Percentiles rank a stretch among this genome's conserved stretches.
Evolutionary conservation across 2,888 invertebrate species (phyloP).

Genomic region (Nysson spinosus): DNA sequence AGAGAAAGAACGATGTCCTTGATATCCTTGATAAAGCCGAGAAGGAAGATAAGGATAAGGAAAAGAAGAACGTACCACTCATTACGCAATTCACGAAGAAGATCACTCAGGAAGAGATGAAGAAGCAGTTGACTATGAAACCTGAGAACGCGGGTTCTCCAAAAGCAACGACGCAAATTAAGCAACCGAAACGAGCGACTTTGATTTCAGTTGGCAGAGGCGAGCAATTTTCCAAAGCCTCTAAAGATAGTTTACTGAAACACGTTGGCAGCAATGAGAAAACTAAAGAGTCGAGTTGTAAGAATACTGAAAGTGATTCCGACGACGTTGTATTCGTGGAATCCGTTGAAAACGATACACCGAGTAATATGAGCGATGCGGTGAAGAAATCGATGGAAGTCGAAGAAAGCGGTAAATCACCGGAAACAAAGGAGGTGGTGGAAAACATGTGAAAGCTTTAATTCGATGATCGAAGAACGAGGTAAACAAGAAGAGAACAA

Average conservation of each 20-base stretch:
- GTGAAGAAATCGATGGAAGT: neutral
- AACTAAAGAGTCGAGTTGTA: no score
- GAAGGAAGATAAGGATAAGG: slow-evolving; percentile 46
- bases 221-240: slow-evolving; percentile 63
- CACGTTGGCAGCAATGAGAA: slow-evolving; percentile 27
- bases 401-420: no score
- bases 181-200: slow-evolving; percentile 66
- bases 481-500: no score
- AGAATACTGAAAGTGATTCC: neutral
- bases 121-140: slow-evolving; percentile 64
- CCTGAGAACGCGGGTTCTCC: slow-evolving; percentile 1
- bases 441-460: no score
- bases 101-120: slow-evolving; percentile 71
- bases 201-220: slow-evolving; percentile 68
- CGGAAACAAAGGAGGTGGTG: no score
- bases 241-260: slow-evolving; percentile 51
- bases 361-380: neutral
- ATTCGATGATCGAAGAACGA: no score
- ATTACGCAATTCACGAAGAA: slow-evolving; percentile 79
- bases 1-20: slow-evolving; percentile 40
- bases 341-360: neutral
- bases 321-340: neutral
- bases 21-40: slow-evolving; percentile 54
- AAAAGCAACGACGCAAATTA: slow-evolving; percentile 40
- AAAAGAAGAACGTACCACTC: slow-evolving; percentile 74